Evolutionary conservation across 2,888 invertebrate species (phyloP), one percentile per base, ranked within the genome.

Genomic region (Aricia artaxerxes): DNA sequence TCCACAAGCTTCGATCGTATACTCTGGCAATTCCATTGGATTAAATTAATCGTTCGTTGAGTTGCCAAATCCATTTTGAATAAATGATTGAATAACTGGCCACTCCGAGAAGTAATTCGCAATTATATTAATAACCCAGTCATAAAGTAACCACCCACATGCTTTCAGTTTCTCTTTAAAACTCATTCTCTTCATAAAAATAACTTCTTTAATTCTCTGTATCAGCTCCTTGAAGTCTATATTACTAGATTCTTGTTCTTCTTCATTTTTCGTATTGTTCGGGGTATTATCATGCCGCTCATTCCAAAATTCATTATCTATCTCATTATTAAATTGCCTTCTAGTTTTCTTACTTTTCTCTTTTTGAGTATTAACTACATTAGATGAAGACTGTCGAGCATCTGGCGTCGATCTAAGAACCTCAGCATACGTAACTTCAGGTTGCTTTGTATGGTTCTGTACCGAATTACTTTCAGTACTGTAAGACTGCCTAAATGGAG

Each of bases 1-100:
- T 53, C 77, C 13, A 38, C 24, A 13, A 72, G 7, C 49, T 80
- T 80, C 31, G 79, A 73, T 4, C 76, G 16, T 73, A 79, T 9
- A 69, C 79, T 80, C 31, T 73, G 79, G 4, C 64, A 75, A 78
- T 80, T 80, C 79, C 80, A 80, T 11, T 80, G 78, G 35, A 78
- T 9, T 49, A 75, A 44, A 35, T 49, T 53, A 79, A 73, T n/a
- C 31, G 4, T 38, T 72, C n/a, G 57, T 60, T n/a, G 57, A n/a
- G 13, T 60, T 60, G n/a, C 1, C 57, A 60, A 60, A 24, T 24
- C n/a, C n/a, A 49, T 49, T 49, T 49, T 49, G 7, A 49, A 49
- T 49, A 49, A 49, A 11, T 49, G 49, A 49, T 49, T 49, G 49
- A 11, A 49, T 7, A 49, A 49, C 7, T 11, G 49, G 49, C 49